Evolutionary conservation across 1,140 invertebrate species (phyloP), one percentile per base, ranked within the genome.

Genomic region (Mizuhopecten yessoensis): DNA sequence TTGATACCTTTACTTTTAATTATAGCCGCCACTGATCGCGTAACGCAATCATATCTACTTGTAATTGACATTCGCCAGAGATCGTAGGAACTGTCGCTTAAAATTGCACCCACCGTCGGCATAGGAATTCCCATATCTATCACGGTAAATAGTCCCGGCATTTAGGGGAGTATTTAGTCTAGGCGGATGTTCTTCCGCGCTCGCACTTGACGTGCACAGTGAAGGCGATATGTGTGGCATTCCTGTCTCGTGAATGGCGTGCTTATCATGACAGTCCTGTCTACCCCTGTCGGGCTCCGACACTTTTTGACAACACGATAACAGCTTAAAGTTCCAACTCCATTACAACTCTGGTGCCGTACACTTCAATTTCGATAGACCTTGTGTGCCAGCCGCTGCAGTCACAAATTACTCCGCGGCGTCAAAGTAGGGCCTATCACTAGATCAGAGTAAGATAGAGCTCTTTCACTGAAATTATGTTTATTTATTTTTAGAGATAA

Each of bases 221-320:
- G 57, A 75, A 75, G 57, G 23, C 57, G 29, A 75, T 75, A 75
- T 75, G 57, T 75, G 57, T 75, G 57, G 57, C 20, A 49, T 49
- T 49, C 45, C 45, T 13, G 11, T 49, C 45, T 49, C 2, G 45
- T 29, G 57, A 75, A 75, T 75, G 57, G 57, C 57, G 57, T 75
- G 57, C 57, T 75, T 75, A 75, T 75, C 57, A 75, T 75, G 57
- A 75, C 57, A 75, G 57, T 75, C 17, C 57, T 75, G 57, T 17
- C 57, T 75, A 75, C 23, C 57, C 29, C 57, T 75, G 57, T 75
- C 57, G 29, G 17, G 57, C 57, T 75, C 57, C 57, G 57, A 75
- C 57, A 75, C 57, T 75, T 75, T 75, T 75, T 75, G 57, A 75
- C 57, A 75, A 75, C 57, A 75, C 57, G 57, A 75, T 75, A 75